Conservation (phyloP, 2,888 invertebrate genomes). For the Brachylomia viminalis region DNA sequence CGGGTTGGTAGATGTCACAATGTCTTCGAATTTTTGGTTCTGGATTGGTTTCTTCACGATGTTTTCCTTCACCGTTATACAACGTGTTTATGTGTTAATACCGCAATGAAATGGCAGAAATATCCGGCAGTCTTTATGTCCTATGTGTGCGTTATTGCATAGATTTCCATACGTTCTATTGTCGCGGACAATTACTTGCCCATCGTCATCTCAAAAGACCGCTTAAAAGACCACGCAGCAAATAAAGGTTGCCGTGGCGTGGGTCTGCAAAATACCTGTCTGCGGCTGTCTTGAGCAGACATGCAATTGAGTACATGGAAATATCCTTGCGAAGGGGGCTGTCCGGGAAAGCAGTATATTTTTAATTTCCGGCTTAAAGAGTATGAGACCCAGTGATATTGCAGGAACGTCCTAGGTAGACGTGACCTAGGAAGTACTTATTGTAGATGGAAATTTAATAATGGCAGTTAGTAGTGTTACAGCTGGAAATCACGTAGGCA, state of each 20-base stretch:
- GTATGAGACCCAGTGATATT: conserved; percentile 2
- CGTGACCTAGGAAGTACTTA: not conserved
- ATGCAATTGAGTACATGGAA: not conserved
- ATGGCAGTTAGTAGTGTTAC: not conserved
- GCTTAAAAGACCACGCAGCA: not conserved
- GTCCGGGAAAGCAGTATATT: conserved; percentile 2
- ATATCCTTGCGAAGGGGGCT: not conserved
- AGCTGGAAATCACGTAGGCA: not conserved
- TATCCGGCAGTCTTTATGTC: not conserved
- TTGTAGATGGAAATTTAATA: not conserved
- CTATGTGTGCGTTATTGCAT: not conserved
- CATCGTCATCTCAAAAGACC: not conserved
- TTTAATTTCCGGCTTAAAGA: conserved; percentile 15
- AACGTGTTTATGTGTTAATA: too few relatives aligned
- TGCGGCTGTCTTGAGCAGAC: not conserved
- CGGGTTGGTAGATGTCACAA: too few relatives aligned
- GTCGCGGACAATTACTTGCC: not conserved
- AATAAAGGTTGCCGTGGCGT: not conserved
- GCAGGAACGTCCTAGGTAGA: conserved; percentile 8
- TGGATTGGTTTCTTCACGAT: too few relatives aligned
- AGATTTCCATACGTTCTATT: not conserved
- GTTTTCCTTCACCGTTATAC: too few relatives aligned
- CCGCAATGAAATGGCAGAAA: not conserved
- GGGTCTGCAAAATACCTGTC: not conserved
- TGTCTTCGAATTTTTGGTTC: too few relatives aligned